Percentiles rank a stretch among this genome's conserved stretches.
These are phyloP conservation scores for Phalacrocorax aristotelis DNA, from an alignment of 2,113 vertebrate species.

Conservation along the genomic window DNA sequence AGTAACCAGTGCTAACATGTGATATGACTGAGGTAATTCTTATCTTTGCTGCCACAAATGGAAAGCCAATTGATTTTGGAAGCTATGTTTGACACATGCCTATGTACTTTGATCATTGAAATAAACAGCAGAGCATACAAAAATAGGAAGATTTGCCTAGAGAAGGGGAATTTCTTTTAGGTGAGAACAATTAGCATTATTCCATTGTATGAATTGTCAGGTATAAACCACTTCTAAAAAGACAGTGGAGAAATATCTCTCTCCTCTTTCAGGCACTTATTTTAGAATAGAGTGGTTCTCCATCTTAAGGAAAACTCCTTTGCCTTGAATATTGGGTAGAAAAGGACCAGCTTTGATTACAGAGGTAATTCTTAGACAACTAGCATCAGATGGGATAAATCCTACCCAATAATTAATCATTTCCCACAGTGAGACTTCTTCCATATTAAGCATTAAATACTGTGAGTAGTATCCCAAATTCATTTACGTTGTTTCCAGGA, in stretches of 20 bases:
- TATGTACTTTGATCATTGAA: not conserved
- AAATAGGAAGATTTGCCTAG: not conserved
- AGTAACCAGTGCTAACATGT: not conserved
- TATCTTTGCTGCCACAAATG: not conserved
- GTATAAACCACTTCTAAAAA: not conserved
- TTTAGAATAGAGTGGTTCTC: not conserved
- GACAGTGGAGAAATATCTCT: not conserved
- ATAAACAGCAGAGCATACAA: not conserved
- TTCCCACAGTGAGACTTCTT: not conserved
- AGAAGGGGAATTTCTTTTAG: not conserved
- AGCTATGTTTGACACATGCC: not conserved
- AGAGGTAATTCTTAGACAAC: not conserved
- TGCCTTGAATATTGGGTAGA: not conserved
- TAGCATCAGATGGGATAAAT: not conserved
- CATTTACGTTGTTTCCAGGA: not conserved
- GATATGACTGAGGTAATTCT: not conserved
- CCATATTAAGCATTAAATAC: not conserved
- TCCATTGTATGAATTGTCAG: not conserved
- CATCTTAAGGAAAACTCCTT: not conserved
- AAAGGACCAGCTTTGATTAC: not conserved
- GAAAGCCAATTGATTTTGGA: not conserved
- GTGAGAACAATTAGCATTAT: not conserved
- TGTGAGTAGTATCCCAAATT: not conserved
- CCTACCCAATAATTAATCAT: not conserved
- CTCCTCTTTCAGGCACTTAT: not conserved